phyloP scores from a whole-genome alignment of 2,888 invertebrate genomes.

The Carterocephalus palaemon region DNA sequence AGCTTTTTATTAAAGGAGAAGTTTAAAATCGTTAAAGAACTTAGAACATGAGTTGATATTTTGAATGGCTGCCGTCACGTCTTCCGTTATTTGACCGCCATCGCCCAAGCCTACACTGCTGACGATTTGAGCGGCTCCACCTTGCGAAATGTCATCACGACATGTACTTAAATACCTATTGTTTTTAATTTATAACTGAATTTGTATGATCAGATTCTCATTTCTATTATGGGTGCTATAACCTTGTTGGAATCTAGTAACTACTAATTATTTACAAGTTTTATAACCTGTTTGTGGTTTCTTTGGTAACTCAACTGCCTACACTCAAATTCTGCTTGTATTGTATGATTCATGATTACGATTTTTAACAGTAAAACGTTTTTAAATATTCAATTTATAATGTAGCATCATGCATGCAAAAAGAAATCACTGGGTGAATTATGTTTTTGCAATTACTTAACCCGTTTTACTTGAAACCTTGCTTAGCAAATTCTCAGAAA shows the following conservation, averaged over 20 bases:
- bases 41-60: conserved; percentile 17
- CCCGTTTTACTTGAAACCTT: no score
- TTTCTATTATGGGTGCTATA: conserved; percentile 6
- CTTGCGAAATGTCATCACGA: conserved; percentile 45
- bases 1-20: neutral
- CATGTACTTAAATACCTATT: neutral
- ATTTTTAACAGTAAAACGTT: neutral
- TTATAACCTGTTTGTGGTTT: conserved; percentile 19
- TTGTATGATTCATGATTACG: conserved; percentile 16
- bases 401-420: no score
- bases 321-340: conserved; percentile 1
- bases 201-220: conserved; percentile 15
- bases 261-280: conserved; percentile 7
- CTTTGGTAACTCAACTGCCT: conserved; percentile 15
- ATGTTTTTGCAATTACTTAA: no score
- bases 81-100: conserved; percentile 77
- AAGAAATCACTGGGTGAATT: no score
- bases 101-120: conserved; percentile 66
- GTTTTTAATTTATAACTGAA: conserved; percentile 3
- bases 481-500: no score
- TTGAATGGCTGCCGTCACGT: conserved; percentile 31
- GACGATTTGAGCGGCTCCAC: conserved; percentile 57
- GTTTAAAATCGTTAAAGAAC: conserved; percentile 11
- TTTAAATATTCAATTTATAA: no score
- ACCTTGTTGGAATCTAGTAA: conserved; percentile 13